Base-by-base conservation (phyloP, 1,140 invertebrate species). In the Drosophila carrolli region DNA sequence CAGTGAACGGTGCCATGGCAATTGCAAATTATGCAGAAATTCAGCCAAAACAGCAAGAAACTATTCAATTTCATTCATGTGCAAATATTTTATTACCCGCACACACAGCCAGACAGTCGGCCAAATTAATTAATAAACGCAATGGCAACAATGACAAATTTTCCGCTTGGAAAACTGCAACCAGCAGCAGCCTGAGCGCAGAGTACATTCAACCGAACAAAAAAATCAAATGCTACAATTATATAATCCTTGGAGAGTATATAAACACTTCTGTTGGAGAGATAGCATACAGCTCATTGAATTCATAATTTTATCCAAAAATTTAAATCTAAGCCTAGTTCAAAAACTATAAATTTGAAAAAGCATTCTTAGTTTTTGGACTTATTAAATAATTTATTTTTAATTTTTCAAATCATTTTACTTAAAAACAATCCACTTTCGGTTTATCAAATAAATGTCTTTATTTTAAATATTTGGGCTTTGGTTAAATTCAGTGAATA, bases 41-140 rank as follows among this genome's bases (percentile, higher is more conserved):
- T 68, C 80, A 79, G 75, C 75, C 70, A 66, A 75, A 76, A 76
- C 54, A 76, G 73, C 73, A 67, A 76, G 72, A 66, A 88, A 89
- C 84, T 84, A 89, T 88, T 88, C 84, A 88, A 72, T 84, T 89
- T 71, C 84, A 89, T 47, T 88, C 80, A 88, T 88, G 84, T 89
- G 84, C 85, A 80, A 84, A 89, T 81, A 89, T 89, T 90, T 78
- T 77, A 88, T 88, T 89, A 65, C 84, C 81, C 75, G 67, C 65
- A 60, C 79, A 53, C 40, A 41, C 38, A 61, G 54, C 61, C 43
- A 63, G 37, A 60, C 71, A 77, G 56, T 35, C 75, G 63, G 72
- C 76, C 84, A 89, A 89, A 89, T 89, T 89, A 89, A 89, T 89
- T 89, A 89, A 89, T 89, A 89, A 76, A 89, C 84, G 80, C 74